Conservation (phyloP, 2,888 invertebrate genomes). For the Phragmatobia fuliginosa region DNA sequence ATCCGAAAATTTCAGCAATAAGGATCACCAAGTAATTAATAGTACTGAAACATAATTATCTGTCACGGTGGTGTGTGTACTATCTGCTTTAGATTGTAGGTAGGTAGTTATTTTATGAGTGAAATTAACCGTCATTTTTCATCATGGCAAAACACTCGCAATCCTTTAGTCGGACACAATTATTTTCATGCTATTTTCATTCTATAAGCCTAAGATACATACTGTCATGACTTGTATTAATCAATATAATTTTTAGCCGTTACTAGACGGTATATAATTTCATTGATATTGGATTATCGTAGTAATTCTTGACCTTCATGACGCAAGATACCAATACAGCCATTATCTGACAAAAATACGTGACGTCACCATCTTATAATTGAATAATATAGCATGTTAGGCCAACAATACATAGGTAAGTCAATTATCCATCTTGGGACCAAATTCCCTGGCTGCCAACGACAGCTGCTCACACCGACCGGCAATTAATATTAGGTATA, state of each 20-base stretch:
- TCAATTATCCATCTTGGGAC: constrained; percentile 27
- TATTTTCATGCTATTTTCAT: neutral
- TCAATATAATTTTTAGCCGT: neutral
- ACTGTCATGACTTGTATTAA: neutral
- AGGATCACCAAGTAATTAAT: neutral
- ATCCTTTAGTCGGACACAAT: neutral
- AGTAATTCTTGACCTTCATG: neutral
- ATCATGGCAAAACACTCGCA: neutral
- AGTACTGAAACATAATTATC: neutral
- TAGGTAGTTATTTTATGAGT: neutral
- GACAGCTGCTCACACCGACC: constrained; percentile 28
- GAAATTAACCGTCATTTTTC: constrained; percentile 5
- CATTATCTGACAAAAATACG: neutral
- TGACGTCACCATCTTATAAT: constrained; percentile 5
- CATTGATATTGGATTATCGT: neutral
- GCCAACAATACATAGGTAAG: constrained; percentile 14
- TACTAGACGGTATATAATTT: neutral
- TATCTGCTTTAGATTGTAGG: neutral
- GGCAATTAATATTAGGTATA: constrained; percentile 32
- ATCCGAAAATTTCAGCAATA: too few relatives aligned
- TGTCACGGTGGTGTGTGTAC: neutral
- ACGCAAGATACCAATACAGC: neutral
- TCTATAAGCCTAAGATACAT: too few relatives aligned
- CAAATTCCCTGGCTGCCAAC: constrained; percentile 27
- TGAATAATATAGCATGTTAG: neutral